Conservation (phyloP, 2,888 invertebrate species). For the Syritta pipiens region DNA sequence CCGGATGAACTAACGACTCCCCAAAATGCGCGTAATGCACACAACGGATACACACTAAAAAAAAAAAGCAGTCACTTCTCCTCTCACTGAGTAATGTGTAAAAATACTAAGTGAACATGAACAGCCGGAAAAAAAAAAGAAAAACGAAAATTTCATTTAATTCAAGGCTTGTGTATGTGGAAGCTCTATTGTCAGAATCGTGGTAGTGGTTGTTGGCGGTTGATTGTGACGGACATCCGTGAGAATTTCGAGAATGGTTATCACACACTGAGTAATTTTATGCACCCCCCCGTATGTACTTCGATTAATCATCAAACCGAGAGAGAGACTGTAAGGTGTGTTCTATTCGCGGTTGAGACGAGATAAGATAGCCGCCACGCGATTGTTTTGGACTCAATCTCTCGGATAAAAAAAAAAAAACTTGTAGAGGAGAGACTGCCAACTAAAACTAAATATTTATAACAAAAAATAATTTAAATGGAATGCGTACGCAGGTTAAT, state of each 20-base stretch:
- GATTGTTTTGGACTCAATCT: constrained; percentile 1
- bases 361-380: background rate
- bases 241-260: constrained; percentile 54
- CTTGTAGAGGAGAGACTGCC: too few species aligned
- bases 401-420: background rate
- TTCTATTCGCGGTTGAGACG: background rate
- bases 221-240: constrained; percentile 51
- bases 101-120: constrained; percentile 46
- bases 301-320: constrained; percentile 48
- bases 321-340: constrained; percentile 6
- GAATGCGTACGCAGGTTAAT: constrained; percentile 24
- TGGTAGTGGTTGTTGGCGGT: constrained; percentile 28
- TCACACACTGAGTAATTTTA: constrained; percentile 28
- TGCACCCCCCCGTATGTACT: constrained; percentile 16
- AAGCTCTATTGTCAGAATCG: constrained; percentile 19
- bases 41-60: constrained; percentile 13
- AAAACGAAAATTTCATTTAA: background rate
- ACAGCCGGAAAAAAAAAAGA: constrained; percentile 2
- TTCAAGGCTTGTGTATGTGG: constrained; percentile 40
- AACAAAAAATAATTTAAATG: too few species aligned
- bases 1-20: constrained; percentile 2
- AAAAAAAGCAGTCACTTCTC: background rate
- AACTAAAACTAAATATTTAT: too few species aligned
- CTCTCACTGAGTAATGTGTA: constrained; percentile 25
- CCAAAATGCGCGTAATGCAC: constrained; percentile 42